Base-by-base conservation (phyloP, 1,140 invertebrate genomes). In the Lepidurus couesii region DNA sequence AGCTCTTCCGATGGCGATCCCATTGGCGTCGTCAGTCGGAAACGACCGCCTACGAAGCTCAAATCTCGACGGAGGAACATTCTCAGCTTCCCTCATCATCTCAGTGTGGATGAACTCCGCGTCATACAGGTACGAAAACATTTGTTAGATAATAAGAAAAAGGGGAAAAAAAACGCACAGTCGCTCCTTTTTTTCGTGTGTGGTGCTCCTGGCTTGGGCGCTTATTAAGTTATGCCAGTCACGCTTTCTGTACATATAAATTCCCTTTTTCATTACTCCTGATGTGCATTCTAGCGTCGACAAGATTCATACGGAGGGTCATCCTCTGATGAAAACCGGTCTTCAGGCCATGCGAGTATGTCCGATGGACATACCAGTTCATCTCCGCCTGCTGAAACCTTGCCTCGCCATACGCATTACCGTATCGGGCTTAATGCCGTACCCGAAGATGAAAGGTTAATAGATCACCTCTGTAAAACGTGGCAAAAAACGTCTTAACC, bases 261-360 rank as follows among this genome's bases (percentile, higher is more conserved):
- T 75, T 73, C 43, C 42, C 42, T 74, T 45, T 6, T 74, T 13
- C 34, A 10, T 45, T 45, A 43, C 24, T 47, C 42, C n/a, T 21
- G 45, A 44, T 42, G 16, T 42, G 42, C 75, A 81, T 83, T 78
- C 82, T 88, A 91, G 89, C 88, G 91, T 26, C 88, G 91, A n/a
- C 90, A 92, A 81, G 92, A 94, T 82, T 93, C 91, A 82, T 87
- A 87, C 74, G 88, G 88, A 34, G 92, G 93, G 84, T 94, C 93
- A 84, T 94, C 93, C 16, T 94, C 93, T 5, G 93, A 95, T 85
- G 93, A 95, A 84, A 94, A 94, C 84, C 87, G 93, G 42, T 95
- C 93, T 16, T 95, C 93, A 1, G 93, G 93, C 0, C 93, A 95
- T 84, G 93, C 93, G n/a, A 93, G 92, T 80, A 95, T 95, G 93